Conservation (phyloP, 1,140 invertebrate genomes). For the Alviniconcha marisindica region DNA sequence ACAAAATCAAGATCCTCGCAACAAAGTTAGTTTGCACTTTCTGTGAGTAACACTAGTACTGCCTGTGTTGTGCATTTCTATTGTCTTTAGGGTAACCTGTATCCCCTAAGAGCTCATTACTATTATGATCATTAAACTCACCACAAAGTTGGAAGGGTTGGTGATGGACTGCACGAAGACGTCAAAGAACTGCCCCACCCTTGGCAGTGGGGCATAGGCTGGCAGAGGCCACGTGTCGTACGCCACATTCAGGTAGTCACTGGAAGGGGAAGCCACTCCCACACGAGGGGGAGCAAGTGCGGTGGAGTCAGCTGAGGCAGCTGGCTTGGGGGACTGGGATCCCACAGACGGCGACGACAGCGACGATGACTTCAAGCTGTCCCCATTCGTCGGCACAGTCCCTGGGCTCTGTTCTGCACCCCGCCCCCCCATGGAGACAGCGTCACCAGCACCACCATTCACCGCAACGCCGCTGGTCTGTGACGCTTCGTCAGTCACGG, state of each 20-base stretch:
- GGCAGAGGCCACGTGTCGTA: slow-evolving; percentile 35
- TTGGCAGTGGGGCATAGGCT: slow-evolving; percentile 29
- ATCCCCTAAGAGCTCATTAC: too few relatives aligned
- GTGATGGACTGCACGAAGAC: slow-evolving; percentile 46
- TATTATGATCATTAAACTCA: too few relatives aligned
- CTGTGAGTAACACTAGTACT: too few relatives aligned
- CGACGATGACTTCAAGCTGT: background rate
- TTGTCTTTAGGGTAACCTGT: too few relatives aligned
- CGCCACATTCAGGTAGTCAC: slow-evolving; percentile 10
- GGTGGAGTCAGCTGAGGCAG: background rate
- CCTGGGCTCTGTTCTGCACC: background rate
- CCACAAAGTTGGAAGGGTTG: slow-evolving; percentile 59
- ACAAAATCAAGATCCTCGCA: too few relatives aligned
- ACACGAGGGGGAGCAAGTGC: background rate
- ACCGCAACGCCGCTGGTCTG: background rate
- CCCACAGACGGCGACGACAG: background rate
- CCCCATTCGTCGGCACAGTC: background rate
- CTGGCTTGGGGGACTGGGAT: background rate
- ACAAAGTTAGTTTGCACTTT: too few relatives aligned
- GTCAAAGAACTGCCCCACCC: slow-evolving; percentile 41
- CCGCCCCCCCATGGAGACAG: background rate
- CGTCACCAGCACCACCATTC: background rate
- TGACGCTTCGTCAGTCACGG: background rate
- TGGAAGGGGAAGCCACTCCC: background rate
- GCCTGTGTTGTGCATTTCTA: too few relatives aligned